Base-by-base conservation (phyloP, 2,113 vertebrate species). In the Epinephelus cyanopodus region DNA sequence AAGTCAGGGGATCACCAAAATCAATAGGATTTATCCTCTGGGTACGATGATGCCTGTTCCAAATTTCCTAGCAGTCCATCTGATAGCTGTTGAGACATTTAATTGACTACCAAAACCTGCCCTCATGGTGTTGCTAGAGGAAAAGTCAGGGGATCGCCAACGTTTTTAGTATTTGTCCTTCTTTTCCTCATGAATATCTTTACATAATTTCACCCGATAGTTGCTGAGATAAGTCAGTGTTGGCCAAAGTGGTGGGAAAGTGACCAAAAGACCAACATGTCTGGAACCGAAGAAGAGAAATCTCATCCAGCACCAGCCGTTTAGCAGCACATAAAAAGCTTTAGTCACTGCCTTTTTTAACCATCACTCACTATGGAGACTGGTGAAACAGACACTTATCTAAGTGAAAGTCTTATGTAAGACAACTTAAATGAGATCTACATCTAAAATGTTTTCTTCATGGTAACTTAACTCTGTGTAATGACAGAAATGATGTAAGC, bases 351-450 rank as follows among this genome's bases (percentile, higher is more conserved):
- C 57, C 33, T 77, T 83, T 81, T 61, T 33, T 78, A 68, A 62
- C 58, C 67, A 89, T 85, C 82, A 52, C 52, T 75, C 74, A 50
- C 54, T 72, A 79, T 58, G 52, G 56, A 71, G 63, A 66, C 45
- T 75, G 75, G 25, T 67, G 57, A 81, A 63, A 85, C 3, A 11
- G 50, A 82, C 56, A 37, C 80, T 61, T 76, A 76, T 79, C 73
- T 39, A 77, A 72, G 25, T 52, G 63, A 67, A 62, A 76, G 75
- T 47, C 63, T 84, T 74, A 68, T 62, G 74, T 75, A 86, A 83
- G 74, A 52, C 72, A 61, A 66, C 52, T 74, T 79, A 67, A 72
- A 79, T 85, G 72, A 78, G 75, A 91, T 90, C 72, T 77, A 68
- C 74, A 74, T 70, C 76, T 54, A 79, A 72, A 63, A 80, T 77